Base-by-base conservation (phyloP, 2,113 vertebrate genomes). In the Neogobius melanostomus region DNA sequence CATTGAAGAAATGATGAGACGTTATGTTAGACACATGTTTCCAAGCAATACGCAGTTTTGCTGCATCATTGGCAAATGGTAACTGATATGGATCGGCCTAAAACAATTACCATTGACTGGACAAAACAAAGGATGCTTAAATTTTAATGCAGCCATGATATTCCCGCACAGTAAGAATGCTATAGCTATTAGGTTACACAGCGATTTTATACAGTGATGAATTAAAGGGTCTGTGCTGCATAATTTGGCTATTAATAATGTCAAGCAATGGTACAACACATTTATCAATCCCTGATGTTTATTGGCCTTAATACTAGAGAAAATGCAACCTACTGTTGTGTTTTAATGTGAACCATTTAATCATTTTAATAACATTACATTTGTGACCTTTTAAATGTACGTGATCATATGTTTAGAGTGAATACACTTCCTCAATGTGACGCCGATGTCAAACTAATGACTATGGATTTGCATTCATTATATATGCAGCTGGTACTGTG, bases 401-500 rank as follows among this genome's bases (percentile, higher is more conserved):
- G 63, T n/a, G 42, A 44, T 14, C 12, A 61, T 11, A 50, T 66
- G 70, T 67, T 59, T 75, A 42, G 56, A 59, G 28, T 42, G 21
- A 42, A 59, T 42, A 11, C 6, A 59, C 28, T 59, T 59, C 42
- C 11, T 36, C 56, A 59, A 59, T 42, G 28, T 59, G 43, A 60
- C 75, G 67, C 57, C 54, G 11, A n/a, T 69, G 44, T 71, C 69
- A 80, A 80, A 80, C 1, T 65, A 44, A 80, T 73, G 43, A 59
- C 16, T 77, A 64, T 71, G 42, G 21, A 59, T 59, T 42, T 8
- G 9, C 44, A 9, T 61, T 16, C 15, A 44, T n/a, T 9, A 61
- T 44, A 61, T 80, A 80, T 69, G 56, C 49, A 76, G 75, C 48
- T 15, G 69, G 54, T 4, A n/a, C 0, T 0, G 1, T 43, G 44